Conservation (phyloP, 1,140 invertebrate genomes). For the Hyposmocoma kahamanoa region DNA sequence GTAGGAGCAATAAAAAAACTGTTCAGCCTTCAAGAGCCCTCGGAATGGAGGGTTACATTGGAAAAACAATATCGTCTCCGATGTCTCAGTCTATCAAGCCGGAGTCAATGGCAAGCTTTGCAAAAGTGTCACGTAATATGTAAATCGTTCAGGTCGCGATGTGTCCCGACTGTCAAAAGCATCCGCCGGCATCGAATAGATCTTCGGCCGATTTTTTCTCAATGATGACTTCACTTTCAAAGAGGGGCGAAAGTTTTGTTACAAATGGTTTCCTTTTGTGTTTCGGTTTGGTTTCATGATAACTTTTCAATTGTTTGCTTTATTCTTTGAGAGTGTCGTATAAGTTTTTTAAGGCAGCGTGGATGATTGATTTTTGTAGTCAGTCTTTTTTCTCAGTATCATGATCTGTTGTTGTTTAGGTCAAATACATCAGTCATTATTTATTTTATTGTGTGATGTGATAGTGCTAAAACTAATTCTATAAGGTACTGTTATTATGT, state of each 20-base stretch:
- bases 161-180: constrained; percentile 66
- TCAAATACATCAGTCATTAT: no score
- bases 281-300: constrained; percentile 1
- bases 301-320: no score
- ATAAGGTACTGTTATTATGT: not conserved
- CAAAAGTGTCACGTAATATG: constrained; percentile 71
- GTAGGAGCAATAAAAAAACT: constrained; percentile 46
- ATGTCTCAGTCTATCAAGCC: constrained; percentile 62
- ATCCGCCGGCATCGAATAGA: constrained; percentile 40
- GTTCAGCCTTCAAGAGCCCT: constrained; percentile 34
- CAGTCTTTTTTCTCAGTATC: no score
- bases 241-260: constrained; percentile 28
- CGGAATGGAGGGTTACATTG: constrained; percentile 40
- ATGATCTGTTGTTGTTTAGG: no score
- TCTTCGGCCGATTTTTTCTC: constrained; percentile 48
- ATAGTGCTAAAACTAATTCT: no score
- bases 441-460: no score
- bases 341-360: no score
- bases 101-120: constrained; percentile 61
- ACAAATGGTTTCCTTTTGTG: not conserved
- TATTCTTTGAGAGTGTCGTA: no score
- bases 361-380: no score
- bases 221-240: constrained; percentile 50
- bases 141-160: constrained; percentile 70
- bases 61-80: constrained; percentile 65